Base-by-base conservation (phyloP, 2,797 vertebrate genomes). In the Eleutherodactylus coqui region DNA sequence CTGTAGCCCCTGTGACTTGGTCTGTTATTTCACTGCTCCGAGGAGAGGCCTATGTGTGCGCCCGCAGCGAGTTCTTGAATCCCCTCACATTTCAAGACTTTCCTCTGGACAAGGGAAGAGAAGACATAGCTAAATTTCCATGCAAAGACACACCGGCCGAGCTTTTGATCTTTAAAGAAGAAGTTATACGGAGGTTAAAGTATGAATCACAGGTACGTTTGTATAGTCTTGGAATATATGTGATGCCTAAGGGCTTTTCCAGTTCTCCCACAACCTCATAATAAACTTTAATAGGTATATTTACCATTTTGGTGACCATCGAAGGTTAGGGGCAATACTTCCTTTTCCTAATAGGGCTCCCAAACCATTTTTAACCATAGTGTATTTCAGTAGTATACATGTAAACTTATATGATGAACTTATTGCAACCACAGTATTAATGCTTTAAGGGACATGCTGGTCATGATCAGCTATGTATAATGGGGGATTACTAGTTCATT, bases 131-230 rank as follows among this genome's bases (percentile, higher is more conserved):
- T 82, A 92, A 84, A 84, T 92, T 95, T 67, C 93, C 95, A 29
- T 95, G 95, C 0, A 90, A 92, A 51, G 93, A 94, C 0, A 77
- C 95, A 67, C 93, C 96, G 0, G 77, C 55, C 0, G 93, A 93
- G 41, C 87, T 96, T 73, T 90, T 92, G 11, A 83, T 8, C 36
- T 96, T 95, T 92, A 93, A 92, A 89, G 90, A 91, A 0, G 95
- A 95, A 86, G 95, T 97, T 82, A 94, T 96, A 0, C 94, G 97
- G 14, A 93, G 91, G 67, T 94, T 98, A 88, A 96, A 95, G 91
- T 98, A 97, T 0, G 96, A 98, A 89, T 98, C 97, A 79, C 97
- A 98, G 97, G 97, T 98, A 96, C 32, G 69, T n/a, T 41, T 70
- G 10, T 79, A 24, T 1, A 58, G 19, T 60, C 10, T 32, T 51